Evolutionary conservation across 2,797 vertebrate species (phyloP).

Genomic region (Parauchenoglanis punctatus): DNA sequence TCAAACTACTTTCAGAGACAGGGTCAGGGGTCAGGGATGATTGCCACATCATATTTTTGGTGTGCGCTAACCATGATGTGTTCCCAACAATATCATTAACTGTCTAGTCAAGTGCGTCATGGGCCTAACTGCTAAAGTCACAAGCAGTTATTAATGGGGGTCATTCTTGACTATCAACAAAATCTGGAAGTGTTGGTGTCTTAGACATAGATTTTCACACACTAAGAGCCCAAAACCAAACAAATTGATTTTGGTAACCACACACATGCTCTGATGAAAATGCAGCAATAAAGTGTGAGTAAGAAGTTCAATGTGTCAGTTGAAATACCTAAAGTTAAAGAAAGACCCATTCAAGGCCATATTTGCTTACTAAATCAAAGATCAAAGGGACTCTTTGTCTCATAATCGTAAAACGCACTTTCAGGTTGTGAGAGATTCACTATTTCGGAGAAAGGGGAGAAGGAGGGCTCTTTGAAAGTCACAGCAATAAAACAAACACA

Average conservation of each 20-base stretch:
- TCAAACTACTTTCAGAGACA: background rate
- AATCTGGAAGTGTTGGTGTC: background rate
- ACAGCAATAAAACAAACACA: slow-evolving; percentile 16
- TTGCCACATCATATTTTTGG: background rate
- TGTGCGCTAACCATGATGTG: background rate
- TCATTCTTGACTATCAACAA: background rate
- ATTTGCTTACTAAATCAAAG: slow-evolving; percentile 61
- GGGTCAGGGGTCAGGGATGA: background rate
- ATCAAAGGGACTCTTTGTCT: slow-evolving; percentile 56
- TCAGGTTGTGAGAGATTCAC: slow-evolving; percentile 54
- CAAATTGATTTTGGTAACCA: slow-evolving; percentile 39
- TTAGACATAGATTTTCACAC: background rate
- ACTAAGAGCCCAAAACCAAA: slow-evolving; percentile 14
- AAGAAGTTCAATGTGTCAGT: slow-evolving; percentile 52
- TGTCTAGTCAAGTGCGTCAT: background rate
- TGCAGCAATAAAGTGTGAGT: slow-evolving; percentile 41
- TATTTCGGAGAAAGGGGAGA: slow-evolving; percentile 45
- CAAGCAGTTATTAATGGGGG: background rate
- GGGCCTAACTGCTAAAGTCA: background rate
- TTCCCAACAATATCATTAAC: background rate
- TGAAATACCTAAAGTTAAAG: slow-evolving; percentile 47
- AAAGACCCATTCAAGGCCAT: slow-evolving; percentile 52
- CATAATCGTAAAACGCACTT: slow-evolving; percentile 38
- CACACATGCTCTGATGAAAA: background rate
- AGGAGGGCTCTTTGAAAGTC: slow-evolving; percentile 12